These are phyloP conservation scores for Acleris sparsana DNA, from an alignment of 2,888 invertebrate genomes.

Conservation along the genomic window DNA sequence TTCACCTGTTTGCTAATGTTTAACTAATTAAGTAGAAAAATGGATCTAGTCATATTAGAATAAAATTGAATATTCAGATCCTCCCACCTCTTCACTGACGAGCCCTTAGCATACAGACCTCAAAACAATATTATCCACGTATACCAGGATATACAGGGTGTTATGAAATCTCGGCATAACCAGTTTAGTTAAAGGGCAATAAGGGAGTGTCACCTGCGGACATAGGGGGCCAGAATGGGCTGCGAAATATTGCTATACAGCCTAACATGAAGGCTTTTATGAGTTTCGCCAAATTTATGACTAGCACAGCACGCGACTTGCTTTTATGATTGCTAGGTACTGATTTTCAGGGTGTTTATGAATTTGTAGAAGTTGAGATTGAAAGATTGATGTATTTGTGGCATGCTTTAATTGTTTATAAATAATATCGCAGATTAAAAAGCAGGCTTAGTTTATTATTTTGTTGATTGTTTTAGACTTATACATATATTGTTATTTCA, in stretches of 20 bases:
- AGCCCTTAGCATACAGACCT: background rate
- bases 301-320: constrained; percentile 30
- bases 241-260: constrained; percentile 28
- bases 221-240: constrained; percentile 26
- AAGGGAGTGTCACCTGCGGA: constrained; percentile 37
- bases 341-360: constrained; percentile 18
- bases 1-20: too few relatives aligned
- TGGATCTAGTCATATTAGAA: too few relatives aligned
- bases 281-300: constrained; percentile 34
- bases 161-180: constrained; percentile 32
- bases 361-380: background rate
- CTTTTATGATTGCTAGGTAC: constrained; percentile 20
- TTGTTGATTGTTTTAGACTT: too few relatives aligned
- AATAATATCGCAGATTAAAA: background rate
- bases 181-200: constrained; percentile 29
- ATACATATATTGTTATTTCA: too few relatives aligned
- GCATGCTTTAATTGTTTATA: background rate
- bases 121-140: constrained; percentile 12
- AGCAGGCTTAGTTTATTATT: too few relatives aligned
- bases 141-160: constrained; percentile 13
- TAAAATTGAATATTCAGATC: too few relatives aligned
- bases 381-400: too few relatives aligned
- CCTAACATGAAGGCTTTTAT: constrained; percentile 29
- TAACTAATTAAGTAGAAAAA: too few relatives aligned
- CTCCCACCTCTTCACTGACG: too few relatives aligned